These are phyloP conservation scores for Bibio marci DNA, from an alignment of 2,888 invertebrate species.

Conservation along the genomic window DNA sequence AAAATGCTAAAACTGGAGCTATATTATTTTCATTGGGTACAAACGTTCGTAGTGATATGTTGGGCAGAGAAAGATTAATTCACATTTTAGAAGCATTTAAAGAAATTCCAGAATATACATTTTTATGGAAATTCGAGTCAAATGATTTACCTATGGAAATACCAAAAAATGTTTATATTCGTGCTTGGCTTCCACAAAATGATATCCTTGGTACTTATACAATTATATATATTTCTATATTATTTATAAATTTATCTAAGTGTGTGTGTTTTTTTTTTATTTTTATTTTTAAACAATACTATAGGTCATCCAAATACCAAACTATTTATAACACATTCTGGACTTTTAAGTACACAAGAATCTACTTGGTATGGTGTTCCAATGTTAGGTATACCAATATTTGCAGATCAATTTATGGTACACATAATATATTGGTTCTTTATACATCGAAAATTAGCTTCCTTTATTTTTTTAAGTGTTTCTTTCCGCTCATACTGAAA, in stretches of 20 bases:
- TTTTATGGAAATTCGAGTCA: slow-evolving; percentile 24
- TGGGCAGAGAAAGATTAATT: slow-evolving; percentile 9
- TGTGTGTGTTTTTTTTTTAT: slow-evolving; percentile 4
- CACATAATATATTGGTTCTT: neutral
- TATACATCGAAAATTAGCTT: neutral
- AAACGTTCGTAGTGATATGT: slow-evolving; percentile 13
- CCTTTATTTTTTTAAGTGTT: too few species aligned
- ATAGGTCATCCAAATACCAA: slow-evolving; percentile 16
- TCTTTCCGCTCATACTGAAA: too few species aligned
- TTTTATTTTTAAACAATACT: slow-evolving; percentile 1
- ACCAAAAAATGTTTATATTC: slow-evolving; percentile 28
- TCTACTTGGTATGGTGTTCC: slow-evolving; percentile 20
- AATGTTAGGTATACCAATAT: slow-evolving; percentile 18
- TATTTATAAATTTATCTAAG: too few species aligned
- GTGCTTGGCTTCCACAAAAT: slow-evolving; percentile 33
- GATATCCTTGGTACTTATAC: slow-evolving; percentile 31
- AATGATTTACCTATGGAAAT: slow-evolving; percentile 13
- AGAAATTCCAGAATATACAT: slow-evolving; percentile 18
- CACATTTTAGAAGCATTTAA: slow-evolving; percentile 16
- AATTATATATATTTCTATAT: slow-evolving; percentile 1
- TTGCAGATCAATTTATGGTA: slow-evolving; percentile 16
- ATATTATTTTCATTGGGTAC: slow-evolving; percentile 22
- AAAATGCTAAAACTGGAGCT: slow-evolving; percentile 17
- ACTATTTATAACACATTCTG: slow-evolving; percentile 20
- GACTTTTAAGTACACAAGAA: slow-evolving; percentile 20